phyloP scores from a whole-genome alignment of 2,113 vertebrate species.

The Perca flavescens region DNA sequence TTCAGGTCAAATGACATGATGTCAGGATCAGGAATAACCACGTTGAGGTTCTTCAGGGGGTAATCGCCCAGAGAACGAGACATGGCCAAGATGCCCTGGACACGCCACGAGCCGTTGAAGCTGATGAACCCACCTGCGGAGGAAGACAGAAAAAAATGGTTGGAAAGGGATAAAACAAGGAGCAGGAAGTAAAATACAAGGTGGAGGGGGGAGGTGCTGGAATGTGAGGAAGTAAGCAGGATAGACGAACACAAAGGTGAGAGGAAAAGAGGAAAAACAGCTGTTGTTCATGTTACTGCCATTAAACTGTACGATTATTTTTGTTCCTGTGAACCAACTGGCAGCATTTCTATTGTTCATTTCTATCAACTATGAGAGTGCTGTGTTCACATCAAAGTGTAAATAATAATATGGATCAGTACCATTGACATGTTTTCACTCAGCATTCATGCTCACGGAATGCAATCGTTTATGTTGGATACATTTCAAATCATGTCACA shows the following conservation, averaged over 20 bases:
- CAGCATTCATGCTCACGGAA: slow-evolving; percentile 13
- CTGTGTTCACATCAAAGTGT: neutral
- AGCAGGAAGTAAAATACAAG: neutral
- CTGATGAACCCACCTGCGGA: slow-evolving; percentile 96
- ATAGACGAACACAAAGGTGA: slow-evolving; percentile 7
- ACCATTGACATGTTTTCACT: slow-evolving; percentile 35
- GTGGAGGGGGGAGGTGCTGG: neutral
- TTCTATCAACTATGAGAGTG: slow-evolving; percentile 1
- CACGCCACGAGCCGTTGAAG: slow-evolving; percentile 98
- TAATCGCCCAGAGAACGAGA: slow-evolving; percentile 97
- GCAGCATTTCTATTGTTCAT: neutral
- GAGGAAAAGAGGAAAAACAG: slow-evolving; percentile 14
- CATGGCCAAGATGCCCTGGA: slow-evolving; percentile 98
- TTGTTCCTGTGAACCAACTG: slow-evolving; percentile 10
- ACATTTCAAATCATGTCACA: slow-evolving; percentile 52
- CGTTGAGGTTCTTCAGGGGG: slow-evolving; percentile 97
- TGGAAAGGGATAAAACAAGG: neutral
- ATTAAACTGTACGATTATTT: neutral
- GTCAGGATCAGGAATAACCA: slow-evolving; percentile 95
- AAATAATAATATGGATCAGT: slow-evolving; percentile 27
- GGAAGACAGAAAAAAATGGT: neutral
- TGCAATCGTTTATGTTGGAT: slow-evolving; percentile 48
- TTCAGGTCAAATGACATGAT: slow-evolving; percentile 96
- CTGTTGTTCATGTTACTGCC: slow-evolving; percentile 14
- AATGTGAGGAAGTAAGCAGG: neutral